A percentile compares a stretch with the other conserved stretches of the same genome.
These are phyloP conservation scores for Ispidina lecontei DNA, from an alignment of 2,797 vertebrate species.

Conservation along the genomic window DNA sequence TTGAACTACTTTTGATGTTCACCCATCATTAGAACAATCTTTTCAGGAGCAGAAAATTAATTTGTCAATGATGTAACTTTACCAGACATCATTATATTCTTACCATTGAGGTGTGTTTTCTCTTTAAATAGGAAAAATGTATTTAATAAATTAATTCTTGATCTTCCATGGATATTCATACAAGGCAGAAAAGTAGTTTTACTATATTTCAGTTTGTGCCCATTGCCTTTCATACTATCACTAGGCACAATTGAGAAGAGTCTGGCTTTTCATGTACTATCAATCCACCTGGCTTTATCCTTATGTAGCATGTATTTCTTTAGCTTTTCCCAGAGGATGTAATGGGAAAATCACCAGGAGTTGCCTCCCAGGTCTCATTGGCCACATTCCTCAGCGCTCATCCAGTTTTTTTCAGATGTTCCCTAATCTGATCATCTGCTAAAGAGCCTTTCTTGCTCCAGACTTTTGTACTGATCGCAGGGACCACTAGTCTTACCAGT, in stretches of 20 bases:
- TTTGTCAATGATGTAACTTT: background rate
- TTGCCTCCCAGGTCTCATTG: background rate
- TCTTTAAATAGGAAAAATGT: background rate
- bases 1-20: background rate
- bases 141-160: background rate
- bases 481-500: background rate
- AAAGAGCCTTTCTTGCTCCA: background rate
- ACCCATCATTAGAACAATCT: background rate
- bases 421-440: background rate
- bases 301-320: background rate
- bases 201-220: background rate
- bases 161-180: background rate
- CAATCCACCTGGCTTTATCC: background rate
- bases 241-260: background rate
- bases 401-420: background rate
- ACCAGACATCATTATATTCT: background rate
- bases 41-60: background rate
- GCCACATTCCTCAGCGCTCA: background rate
- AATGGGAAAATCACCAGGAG: background rate
- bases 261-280: background rate
- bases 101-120: background rate
- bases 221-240: background rate
- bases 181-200: background rate
- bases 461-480: background rate
- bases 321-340: background rate